Evolutionary conservation across 2,888 invertebrate genomes (phyloP).

Genomic region (Archips crataeganus): DNA sequence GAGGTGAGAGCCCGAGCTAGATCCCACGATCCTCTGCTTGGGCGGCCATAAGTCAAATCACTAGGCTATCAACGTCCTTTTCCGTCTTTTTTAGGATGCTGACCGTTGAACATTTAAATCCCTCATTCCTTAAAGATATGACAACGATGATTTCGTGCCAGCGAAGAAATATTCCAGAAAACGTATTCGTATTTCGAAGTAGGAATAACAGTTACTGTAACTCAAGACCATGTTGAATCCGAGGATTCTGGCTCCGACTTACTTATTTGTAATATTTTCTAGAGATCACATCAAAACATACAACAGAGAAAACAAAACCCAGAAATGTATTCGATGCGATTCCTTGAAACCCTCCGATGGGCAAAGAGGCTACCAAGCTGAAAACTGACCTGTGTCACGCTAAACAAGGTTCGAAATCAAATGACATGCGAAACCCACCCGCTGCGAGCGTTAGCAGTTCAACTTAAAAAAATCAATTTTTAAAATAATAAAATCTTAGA

Average conservation of each 20-base stretch:
- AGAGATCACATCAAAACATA: slow-evolving; percentile 70
- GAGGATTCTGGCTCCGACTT: slow-evolving; percentile 28
- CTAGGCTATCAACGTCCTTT: no score
- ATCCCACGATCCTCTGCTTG: no score
- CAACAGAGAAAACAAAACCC: slow-evolving; percentile 71
- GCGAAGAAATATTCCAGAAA: neutral
- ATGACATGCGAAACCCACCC: slow-evolving; percentile 60
- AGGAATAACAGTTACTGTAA: slow-evolving; percentile 9
- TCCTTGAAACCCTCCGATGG: slow-evolving; percentile 72
- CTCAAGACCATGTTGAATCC: slow-evolving; percentile 18
- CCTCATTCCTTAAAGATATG: neutral
- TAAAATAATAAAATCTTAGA: slow-evolving; percentile 84
- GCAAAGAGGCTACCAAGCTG: slow-evolving; percentile 49
- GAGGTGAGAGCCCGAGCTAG: no score
- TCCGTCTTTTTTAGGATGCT: neutral
- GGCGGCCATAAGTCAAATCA: no score
- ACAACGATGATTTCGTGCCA: neutral
- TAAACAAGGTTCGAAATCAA: slow-evolving; percentile 56
- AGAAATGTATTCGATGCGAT: slow-evolving; percentile 57
- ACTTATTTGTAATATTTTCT: slow-evolving; percentile 58
- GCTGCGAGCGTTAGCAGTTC: slow-evolving; percentile 82
- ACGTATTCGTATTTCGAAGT: neutral
- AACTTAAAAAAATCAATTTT: slow-evolving; percentile 81
- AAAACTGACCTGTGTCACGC: slow-evolving; percentile 54
- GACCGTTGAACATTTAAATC: neutral